These are phyloP conservation scores for Gonatopus flavifemur DNA, from an alignment of 1,140 invertebrate genomes.

Conservation along the genomic window DNA sequence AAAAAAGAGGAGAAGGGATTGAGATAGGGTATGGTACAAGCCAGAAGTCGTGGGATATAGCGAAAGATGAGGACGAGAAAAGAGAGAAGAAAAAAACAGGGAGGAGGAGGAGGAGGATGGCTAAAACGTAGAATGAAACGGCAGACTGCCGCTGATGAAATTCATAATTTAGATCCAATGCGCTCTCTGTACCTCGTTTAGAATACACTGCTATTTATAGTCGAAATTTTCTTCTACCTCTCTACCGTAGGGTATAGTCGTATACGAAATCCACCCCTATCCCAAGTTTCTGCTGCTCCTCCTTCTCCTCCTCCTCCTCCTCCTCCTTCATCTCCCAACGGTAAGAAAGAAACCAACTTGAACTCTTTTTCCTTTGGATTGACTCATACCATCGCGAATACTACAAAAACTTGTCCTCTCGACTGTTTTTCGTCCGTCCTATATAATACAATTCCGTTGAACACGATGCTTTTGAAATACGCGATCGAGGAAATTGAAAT, in stretches of 20 bases:
- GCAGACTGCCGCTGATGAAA: slow-evolving; percentile 59
- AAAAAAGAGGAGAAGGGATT: slow-evolving; percentile 1
- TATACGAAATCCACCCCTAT: slow-evolving; percentile 33
- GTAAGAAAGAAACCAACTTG: slow-evolving; percentile 12
- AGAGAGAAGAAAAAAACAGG: slow-evolving; percentile 8
- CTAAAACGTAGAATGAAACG: slow-evolving; percentile 58
- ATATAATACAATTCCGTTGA: no score
- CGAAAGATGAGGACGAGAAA: slow-evolving; percentile 1
- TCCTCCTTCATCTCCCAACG: slow-evolving; percentile 9
- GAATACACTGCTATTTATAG: slow-evolving; percentile 61
- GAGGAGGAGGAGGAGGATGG: slow-evolving; percentile 29
- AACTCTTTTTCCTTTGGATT: not conserved
- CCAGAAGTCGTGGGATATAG: slow-evolving; percentile 3
- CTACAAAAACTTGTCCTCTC: no score
- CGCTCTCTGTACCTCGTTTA: slow-evolving; percentile 59
- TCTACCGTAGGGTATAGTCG: no score
- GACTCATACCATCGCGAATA: not conserved
- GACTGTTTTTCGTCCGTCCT: no score
- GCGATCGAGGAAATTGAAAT: no score
- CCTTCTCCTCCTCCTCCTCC: slow-evolving; percentile 2
- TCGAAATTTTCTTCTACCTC: slow-evolving; percentile 59
- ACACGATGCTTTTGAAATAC: no score
- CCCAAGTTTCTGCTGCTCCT: no score
- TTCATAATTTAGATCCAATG: slow-evolving; percentile 62
- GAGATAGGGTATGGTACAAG: no score